Base-by-base conservation (phyloP, 2,797 vertebrate species). In the Pagetopsis macropterus region DNA sequence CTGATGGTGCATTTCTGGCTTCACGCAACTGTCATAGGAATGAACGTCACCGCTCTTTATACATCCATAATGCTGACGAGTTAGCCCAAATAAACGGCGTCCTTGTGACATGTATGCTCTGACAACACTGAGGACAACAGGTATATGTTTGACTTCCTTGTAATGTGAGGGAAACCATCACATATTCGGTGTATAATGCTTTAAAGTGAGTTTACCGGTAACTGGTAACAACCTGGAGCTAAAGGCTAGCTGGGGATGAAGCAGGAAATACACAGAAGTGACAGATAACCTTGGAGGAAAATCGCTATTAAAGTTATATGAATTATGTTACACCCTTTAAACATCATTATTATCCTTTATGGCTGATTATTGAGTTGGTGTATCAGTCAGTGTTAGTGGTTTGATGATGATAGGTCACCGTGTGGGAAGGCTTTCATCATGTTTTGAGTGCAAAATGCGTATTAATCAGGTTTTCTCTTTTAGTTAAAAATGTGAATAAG, bases 191-290 rank as follows among this genome's bases (percentile, higher is more conserved):
- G 62, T 14, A 19, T 4, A 10, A 3, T 1, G 13, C 0, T 54
- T 2, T 21, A 45, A 60, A 14, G 43, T 16, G 10, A 60, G 6
- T 45, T 61, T 50, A 57, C 21, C 7, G 13, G 50, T 55, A 85
- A 57, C 21, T 5, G 13, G 50, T 55, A 85, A 79, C 79, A 76
- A 15, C 60, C 14, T 43, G 62, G 9, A 65, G 81, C 60, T 83
- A 72, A 46, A 37, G 9, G 61, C 23, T 45, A 64, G 33, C 52
- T 23, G 19, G 16, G 13, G 27, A n/a, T 57, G 40, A 57, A 72
- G 1, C 9, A 46, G 4, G 50, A 44, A 3, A 8, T 11, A n/a
- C 16, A 6, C 3, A 21, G 2, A 40, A 0, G 12, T 45, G 7
- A 40, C 27, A 54, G 3, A 10, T 74, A 70, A 85, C 56, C 64